A percentile compares a stretch with the other conserved stretches of the same genome.
Evolutionary conservation across 2,113 vertebrate genomes (phyloP).

Genomic region (Pithys albifrons): DNA sequence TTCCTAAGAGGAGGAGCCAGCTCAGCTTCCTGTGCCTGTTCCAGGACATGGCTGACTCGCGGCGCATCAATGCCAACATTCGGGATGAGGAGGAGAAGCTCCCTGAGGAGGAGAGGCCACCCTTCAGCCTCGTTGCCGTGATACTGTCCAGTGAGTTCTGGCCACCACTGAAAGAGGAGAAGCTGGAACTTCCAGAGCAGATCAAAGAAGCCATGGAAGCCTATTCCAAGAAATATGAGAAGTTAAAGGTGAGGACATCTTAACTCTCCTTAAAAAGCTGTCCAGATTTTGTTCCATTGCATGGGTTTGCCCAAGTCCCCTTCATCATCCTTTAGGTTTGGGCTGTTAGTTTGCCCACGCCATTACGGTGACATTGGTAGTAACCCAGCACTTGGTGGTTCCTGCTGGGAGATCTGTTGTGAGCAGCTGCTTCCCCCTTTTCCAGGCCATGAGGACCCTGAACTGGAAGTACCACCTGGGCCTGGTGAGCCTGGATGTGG

Average conservation of each 20-base stretch:
- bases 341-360: fast-evolving
- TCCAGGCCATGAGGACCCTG: conserved; percentile 94
- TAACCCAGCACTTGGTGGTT: background rate
- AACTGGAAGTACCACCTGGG: conserved; percentile 97
- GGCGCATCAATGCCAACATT: conserved; percentile 94
- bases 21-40: background rate
- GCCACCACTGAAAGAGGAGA: conserved; percentile 96
- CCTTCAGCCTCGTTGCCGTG: conserved; percentile 84
- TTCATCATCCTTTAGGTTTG: background rate
- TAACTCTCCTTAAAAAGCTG: background rate
- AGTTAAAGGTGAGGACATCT: conserved; percentile 86
- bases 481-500: conserved; percentile 90
- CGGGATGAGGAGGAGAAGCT: conserved; percentile 90
- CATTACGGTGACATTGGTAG: background rate
- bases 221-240: conserved; percentile 94
- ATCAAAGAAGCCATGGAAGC: conserved; percentile 88
- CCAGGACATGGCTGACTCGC: conserved; percentile 95
- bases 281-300: background rate
- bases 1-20: background rate
- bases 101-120: conserved; percentile 82
- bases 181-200: conserved; percentile 89
- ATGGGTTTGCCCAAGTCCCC: background rate
- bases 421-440: background rate
- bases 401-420: background rate
- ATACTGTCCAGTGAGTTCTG: conserved; percentile 98